Base-by-base conservation (phyloP, 1,140 invertebrate genomes). In the Drosophila bocki region DNA sequence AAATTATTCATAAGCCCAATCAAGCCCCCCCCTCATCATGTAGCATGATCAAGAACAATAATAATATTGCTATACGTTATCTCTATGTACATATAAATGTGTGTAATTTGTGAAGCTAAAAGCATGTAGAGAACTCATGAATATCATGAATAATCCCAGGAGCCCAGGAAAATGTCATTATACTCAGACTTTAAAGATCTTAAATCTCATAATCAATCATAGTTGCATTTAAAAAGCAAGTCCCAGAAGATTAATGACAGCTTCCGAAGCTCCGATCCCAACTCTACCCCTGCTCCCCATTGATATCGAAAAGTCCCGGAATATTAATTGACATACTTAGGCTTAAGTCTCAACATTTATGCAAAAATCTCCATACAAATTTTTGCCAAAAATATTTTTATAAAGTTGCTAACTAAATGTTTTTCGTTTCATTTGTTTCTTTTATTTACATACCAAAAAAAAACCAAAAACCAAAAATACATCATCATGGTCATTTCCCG, bases 321-420 rank as follows among this genome's bases (percentile, higher is more conserved):
- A 61, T 56, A 71, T 33, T 62, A 58, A 69, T 68, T 77, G 19
- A 77, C 45, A 77, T 78, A 60, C 50, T 77, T 77, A 69, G 75
- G 56, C 64, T 68, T 78, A 78, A 78, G 75, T 69, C 57, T 56
- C 35, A 39, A 56, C 53, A 56, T 60, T 44, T 60, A 77, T 51
- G 64, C 62, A 78, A 78, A 68, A 78, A 68, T 78, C 44, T 59
- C 62, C 75, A 78, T 54, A 61, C 29, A 54, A 72, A 54, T 53
- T 78, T 78, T 78, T 78, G 67, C 74, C 75, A 39, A 61, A 39
- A 61, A 76, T 76, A 65, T 59, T 78, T 75, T 77, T 82, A 91
- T 91, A 72, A 82, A 91, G 91, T 92, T 92, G 91, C 91, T 92
- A 92, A 92, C 91, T 92, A 91, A 92, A 91, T 92, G 88, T 92